Conservation (phyloP, 2,888 invertebrate genomes). For the Tromatobia lineatoria region DNA sequence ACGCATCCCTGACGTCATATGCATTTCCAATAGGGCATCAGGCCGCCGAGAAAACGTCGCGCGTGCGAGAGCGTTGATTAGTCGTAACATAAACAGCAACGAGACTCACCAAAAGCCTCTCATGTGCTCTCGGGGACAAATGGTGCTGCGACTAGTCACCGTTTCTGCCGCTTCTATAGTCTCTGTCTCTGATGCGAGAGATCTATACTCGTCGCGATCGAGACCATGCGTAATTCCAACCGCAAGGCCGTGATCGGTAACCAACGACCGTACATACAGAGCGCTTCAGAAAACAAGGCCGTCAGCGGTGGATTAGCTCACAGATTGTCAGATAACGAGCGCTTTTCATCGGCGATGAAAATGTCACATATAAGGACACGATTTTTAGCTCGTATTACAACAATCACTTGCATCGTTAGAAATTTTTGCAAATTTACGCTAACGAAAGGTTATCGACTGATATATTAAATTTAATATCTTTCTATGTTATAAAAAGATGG, state of each 20-base stretch:
- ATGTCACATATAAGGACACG: slow-evolving; percentile 10
- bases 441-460: too few species aligned
- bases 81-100: slow-evolving; percentile 41
- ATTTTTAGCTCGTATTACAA: background rate
- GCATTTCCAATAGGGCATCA: slow-evolving; percentile 75
- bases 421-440: too few species aligned
- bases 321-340: slow-evolving; percentile 28
- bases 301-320: slow-evolving; percentile 28
- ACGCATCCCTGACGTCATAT: slow-evolving; percentile 79
- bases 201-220: slow-evolving; percentile 65
- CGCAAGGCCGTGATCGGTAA: slow-evolving; percentile 77
- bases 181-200: slow-evolving; percentile 22
- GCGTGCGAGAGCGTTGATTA: slow-evolving; percentile 12
- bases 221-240: slow-evolving; percentile 78
- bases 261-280: slow-evolving; percentile 64
- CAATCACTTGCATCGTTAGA: background rate
- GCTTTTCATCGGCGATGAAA: slow-evolving; percentile 67
- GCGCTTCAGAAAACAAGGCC: slow-evolving; percentile 63
- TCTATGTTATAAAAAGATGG: too few species aligned
- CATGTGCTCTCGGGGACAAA: slow-evolving; percentile 1
- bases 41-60: slow-evolving; percentile 46
- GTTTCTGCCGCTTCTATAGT: slow-evolving; percentile 23
- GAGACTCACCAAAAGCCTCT: slow-evolving; percentile 66
- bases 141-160: slow-evolving; percentile 30
- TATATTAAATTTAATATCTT: too few species aligned